Base-by-base conservation (phyloP, 2,888 invertebrate genomes). In the Amblyjoppa fuscipennis region DNA sequence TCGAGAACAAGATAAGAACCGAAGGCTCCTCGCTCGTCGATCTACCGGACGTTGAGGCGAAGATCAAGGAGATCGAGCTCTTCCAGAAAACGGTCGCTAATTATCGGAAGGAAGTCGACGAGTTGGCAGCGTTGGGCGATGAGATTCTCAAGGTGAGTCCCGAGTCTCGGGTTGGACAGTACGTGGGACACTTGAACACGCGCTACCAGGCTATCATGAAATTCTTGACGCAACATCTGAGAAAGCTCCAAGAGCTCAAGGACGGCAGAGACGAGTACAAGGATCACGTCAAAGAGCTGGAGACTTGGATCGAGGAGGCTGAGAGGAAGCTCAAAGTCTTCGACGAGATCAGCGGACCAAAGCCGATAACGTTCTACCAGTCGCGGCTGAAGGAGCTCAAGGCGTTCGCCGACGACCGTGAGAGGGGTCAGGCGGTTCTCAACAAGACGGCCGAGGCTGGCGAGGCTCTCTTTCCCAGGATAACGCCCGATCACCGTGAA, bases 401-500 rank as follows among this genome's bases (percentile, higher is more conserved):
- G 91, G 96, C 95, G 87, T 96, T 97, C 83, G 96, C 96, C 51
- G 96, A 96, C 70, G 96, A 97, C 91, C 96, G 98, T 89, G 98
- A 98, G 90, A 95, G 96, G 77, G 98, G 98, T 0, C 98, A 98
- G 92, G 94, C 95, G 45, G 94, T 98, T 56, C 94, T 99, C 0
- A 98, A 97, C 90, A 96, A 95, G 89, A 97, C 97, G 0, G 96
- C 98, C 0, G 98, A 98, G 93, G 96, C 97, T 78, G 99, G 99
- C 0, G 99, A 99, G 95, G 96, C 97, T 5, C 95, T 99, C 11
- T 98, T 98, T 91, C 96, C 98, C 13, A 97, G 97, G 61, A 97
- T 99, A 9, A 97, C 97, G 0, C 97, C 98, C 1, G 98, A 98
- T 91, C 98, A 98, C 83, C 96, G 99, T 73, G 99, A 99, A 92